Percentiles rank a stretch among this genome's conserved stretches.
Conservation (phyloP, 1,140 invertebrate genomes). For the Probaryconus sp. region DNA sequence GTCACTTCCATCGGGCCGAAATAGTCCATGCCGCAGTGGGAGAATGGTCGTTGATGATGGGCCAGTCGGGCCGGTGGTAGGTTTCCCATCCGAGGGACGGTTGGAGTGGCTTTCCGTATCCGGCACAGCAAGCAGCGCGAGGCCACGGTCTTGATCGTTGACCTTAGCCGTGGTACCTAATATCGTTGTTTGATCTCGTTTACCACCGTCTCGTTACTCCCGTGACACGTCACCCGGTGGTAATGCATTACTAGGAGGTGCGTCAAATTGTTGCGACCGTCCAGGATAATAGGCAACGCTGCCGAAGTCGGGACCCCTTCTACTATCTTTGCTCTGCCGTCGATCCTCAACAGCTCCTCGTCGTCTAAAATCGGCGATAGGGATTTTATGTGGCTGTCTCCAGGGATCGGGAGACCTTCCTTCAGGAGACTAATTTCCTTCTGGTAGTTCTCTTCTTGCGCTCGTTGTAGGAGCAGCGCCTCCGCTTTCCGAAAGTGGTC, state of each 20-base stretch:
- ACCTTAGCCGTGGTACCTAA: slow-evolving; percentile 46
- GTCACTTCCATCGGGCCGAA: slow-evolving; percentile 64
- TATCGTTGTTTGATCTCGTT: slow-evolving; percentile 57
- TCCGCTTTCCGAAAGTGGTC: no score
- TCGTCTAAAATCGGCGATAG: no score
- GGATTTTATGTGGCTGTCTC: no score
- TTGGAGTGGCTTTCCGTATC: neutral
- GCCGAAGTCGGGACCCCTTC: no score
- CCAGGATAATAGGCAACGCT: no score
- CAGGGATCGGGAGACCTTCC: no score
- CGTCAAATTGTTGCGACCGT: neutral
- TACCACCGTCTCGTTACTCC: slow-evolving; percentile 46
- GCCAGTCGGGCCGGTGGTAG: slow-evolving; percentile 9
- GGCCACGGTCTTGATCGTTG: slow-evolving; percentile 1
- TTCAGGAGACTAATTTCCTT: no score
- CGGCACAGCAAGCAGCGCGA: slow-evolving; percentile 1
- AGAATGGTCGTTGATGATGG: slow-evolving; percentile 52
- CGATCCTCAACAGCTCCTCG: no score
- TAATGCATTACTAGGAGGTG: slow-evolving; percentile 32
- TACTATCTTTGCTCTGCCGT: neutral
- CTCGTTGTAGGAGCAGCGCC: no score
- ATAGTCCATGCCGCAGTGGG: slow-evolving; percentile 64
- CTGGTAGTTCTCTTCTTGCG: no score
- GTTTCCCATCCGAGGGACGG: slow-evolving; percentile 6
- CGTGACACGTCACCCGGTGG: slow-evolving; percentile 35